Conservation (phyloP, 2,797 vertebrate genomes). For the Ispidina lecontei region DNA sequence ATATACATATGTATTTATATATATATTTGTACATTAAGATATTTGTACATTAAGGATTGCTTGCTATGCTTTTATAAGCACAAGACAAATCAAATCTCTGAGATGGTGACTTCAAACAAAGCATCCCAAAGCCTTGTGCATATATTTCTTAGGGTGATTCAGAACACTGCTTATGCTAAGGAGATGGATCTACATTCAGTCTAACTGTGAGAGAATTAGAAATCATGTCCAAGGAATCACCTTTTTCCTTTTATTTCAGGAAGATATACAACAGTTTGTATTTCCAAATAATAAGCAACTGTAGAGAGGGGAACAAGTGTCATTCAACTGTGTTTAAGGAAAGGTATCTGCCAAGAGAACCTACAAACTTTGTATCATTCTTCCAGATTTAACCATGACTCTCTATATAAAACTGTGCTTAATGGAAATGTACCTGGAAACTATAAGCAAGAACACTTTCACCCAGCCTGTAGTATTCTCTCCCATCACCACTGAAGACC, state of each 20-base stretch:
- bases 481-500: slow-evolving; percentile 85
- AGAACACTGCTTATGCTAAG: background rate
- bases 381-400: background rate
- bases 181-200: background rate
- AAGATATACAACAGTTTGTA: background rate
- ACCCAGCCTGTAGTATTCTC: slow-evolving; percentile 85
- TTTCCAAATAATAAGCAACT: background rate
- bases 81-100: background rate
- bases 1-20: no score
- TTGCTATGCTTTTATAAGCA: background rate
- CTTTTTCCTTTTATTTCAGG: background rate
- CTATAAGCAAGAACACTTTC: slow-evolving; percentile 88
- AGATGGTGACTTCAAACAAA: background rate
- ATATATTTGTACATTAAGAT: no score
- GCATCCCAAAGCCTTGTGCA: background rate
- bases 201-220: background rate
- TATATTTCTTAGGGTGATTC: background rate
- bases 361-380: background rate
- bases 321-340: background rate
- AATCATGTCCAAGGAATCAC: background rate
- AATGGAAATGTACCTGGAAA: slow-evolving; percentile 84
- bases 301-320: background rate
- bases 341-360: rapidly evolving
- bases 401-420: background rate
- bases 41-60: background rate